These are phyloP conservation scores for Dendrolimus kikuchii DNA, from an alignment of 1,140 invertebrate genomes.

Conservation along the genomic window DNA sequence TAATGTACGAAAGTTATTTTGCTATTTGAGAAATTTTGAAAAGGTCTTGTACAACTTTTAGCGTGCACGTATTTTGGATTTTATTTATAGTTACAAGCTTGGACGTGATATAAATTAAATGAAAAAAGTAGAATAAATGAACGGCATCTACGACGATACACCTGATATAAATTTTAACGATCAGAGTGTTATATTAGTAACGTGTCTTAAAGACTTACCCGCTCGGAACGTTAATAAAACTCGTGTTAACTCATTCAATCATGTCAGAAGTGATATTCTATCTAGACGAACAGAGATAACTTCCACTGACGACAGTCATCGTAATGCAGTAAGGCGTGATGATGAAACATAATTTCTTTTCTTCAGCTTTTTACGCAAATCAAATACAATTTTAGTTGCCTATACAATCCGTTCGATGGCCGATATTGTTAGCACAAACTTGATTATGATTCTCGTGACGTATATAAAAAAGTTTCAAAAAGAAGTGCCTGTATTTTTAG, in stretches of 20 bases:
- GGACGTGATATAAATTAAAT: slow-evolving; percentile 36
- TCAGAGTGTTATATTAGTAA: too few relatives aligned
- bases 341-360: slow-evolving; percentile 9
- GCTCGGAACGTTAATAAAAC: neutral
- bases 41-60: slow-evolving; percentile 37
- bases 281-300: slow-evolving; percentile 44
- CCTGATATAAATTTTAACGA: too few relatives aligned
- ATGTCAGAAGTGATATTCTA: slow-evolving; percentile 41
- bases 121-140: slow-evolving; percentile 11
- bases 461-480: slow-evolving; percentile 15
- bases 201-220: slow-evolving; percentile 29
- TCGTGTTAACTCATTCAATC: neutral
- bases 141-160: slow-evolving; percentile 2
- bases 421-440: slow-evolving; percentile 6
- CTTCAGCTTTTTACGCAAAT: slow-evolving; percentile 11
- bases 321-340: slow-evolving; percentile 12
- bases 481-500: slow-evolving; percentile 21
- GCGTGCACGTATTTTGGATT: slow-evolving; percentile 19
- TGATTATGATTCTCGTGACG: neutral
- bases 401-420: neutral
- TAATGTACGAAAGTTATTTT: slow-evolving; percentile 67
- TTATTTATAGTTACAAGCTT: slow-evolving; percentile 9
- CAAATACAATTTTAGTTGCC: neutral
- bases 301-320: slow-evolving; percentile 17
- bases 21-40: slow-evolving; percentile 60